Evolutionary conservation across 2,113 vertebrate genomes (phyloP), one percentile per base, ranked within the genome.

Genomic region (Strigops habroptila): DNA sequence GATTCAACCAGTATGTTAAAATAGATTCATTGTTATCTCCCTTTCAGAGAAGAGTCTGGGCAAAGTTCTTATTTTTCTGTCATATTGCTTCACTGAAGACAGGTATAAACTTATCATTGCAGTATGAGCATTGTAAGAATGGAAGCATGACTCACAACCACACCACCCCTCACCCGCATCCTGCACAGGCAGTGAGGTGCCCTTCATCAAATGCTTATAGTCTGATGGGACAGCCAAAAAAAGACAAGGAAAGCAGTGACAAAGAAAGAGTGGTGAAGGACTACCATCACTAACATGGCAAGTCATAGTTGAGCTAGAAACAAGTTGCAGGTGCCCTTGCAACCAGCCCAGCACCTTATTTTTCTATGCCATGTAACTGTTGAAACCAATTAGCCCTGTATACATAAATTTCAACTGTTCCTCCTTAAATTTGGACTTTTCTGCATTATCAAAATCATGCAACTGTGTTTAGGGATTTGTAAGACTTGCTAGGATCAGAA

Each of bases 1-100:
- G 82, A 60, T 92, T 73, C 62, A 63, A 76, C 21, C 31, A 78
- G 43, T 8, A 23, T 64, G 27, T 79, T 95, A 70, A 89, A 88
- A 65, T 21, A 89, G 53, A 43, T 14, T 71, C 69, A 75, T 43
- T 14, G 3, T 52, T 88, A 21, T 53, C 10, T 17, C 22, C 24
- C 21, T 67, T 79, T 19, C 37, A 86, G 53, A 37, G 83, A 74
- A 88, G 14, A 31, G 8, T 62, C 69, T 90, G 71, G 31, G 23
- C 37, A 88, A 90, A 44, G 7, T 33, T n/a, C 48, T 95, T 67
- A 19, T 12, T 62, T 91, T 80, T 77, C 31, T 73, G 17, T 44
- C 23, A 77, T 44, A 84, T 65, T 64, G 31, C 21, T 48, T 88
- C 53, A 67, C 21, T 67, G 39, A 70, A 31, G 33, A 48, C 12